Percentiles rank a stretch among this genome's conserved stretches.
Evolutionary conservation across 1,140 invertebrate genomes (phyloP).

Genomic region (Meteorus sp.): DNA sequence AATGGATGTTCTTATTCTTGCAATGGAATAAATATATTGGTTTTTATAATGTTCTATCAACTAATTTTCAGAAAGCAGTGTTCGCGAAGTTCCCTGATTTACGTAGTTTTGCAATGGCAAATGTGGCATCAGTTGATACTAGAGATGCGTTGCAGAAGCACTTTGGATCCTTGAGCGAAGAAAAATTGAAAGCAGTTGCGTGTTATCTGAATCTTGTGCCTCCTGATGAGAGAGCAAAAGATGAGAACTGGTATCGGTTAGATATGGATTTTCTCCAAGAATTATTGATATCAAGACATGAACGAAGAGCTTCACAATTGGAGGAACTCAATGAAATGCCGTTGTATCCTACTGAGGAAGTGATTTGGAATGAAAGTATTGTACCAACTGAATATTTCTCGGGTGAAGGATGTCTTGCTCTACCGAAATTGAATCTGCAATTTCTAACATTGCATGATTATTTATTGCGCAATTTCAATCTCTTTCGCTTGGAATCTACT

Average conservation of each 20-base stretch:
- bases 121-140: slow-evolving; percentile 93
- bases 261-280: slow-evolving; percentile 84
- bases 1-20: background rate
- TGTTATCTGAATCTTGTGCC: slow-evolving; percentile 86
- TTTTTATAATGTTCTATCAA: slow-evolving; percentile 26
- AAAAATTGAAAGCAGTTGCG: slow-evolving; percentile 82
- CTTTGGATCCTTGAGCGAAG: slow-evolving; percentile 77
- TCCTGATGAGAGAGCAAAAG: slow-evolving; percentile 67
- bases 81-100: slow-evolving; percentile 91
- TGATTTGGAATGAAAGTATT: slow-evolving; percentile 99
- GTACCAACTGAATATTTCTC: slow-evolving; percentile 97
- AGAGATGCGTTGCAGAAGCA: slow-evolving; percentile 83
- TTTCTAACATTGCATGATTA: slow-evolving; percentile 99
- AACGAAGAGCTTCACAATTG: slow-evolving; percentile 87
- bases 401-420: slow-evolving; percentile 90
- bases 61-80: slow-evolving; percentile 76
- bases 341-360: slow-evolving; percentile 95
- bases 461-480: slow-evolving; percentile 93
- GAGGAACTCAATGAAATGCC: slow-evolving; percentile 98
- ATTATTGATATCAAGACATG: slow-evolving; percentile 83
- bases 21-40: background rate
- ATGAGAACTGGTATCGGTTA: slow-evolving; percentile 73
- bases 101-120: slow-evolving; percentile 84
- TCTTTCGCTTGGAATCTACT: slow-evolving; percentile 97
- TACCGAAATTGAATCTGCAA: slow-evolving; percentile 98